Base-by-base conservation (phyloP, 2,888 invertebrate species). In the Platycheirus rosarum region DNA sequence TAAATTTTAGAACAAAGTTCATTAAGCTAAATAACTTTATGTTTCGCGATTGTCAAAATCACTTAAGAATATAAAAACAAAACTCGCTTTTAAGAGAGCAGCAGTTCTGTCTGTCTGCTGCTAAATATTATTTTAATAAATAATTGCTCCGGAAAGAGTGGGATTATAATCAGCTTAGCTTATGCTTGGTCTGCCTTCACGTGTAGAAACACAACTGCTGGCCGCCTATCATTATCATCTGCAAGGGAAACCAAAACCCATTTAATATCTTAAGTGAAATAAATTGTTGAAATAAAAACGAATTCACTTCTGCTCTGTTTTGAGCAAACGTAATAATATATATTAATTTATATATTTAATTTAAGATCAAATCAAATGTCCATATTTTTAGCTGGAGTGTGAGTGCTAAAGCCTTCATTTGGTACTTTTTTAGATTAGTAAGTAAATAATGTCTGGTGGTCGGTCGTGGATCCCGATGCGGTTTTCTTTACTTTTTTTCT, bases 181-280 rank as follows among this genome's bases (percentile, higher is more conserved):
- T 55, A 14, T 55, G 29, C 14, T n/a, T n/a, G n/a, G n/a, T n/a
- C 32, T 37, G 14, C 11, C 32, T n/a, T 0, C 8, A 23, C 9
- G 14, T 1, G 8, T 9, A 57, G 32, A 53, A 18, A 8, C n/a
- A n/a, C n/a, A n/a, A n/a, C 18, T 20, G 8, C 0, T 2, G n/a
- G 3, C 16, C 44, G 69, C 63, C 48, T 42, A 63, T 51, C 76
- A 65, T 66, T 70, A 62, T 66, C 16, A 29, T 65, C 49, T 37
- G 35, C 46, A 32, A 11, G 37, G 44, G 55, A 35, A 55, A 48
- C n/a, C 9, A 29, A 23, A 20, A 70, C 40, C 44, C 42, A 46
- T 44, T 69, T 60, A 44, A 44, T 53, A 53, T 73, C 46, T 80
- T 76, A 75, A 80, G 76, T 80, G 76, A 80, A 76, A 76, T 76